Percentiles rank a stretch among this genome's conserved stretches.
Evolutionary conservation across 2,113 vertebrate genomes (phyloP).

Genomic region (Hydrochoerus hydrochaeris): DNA sequence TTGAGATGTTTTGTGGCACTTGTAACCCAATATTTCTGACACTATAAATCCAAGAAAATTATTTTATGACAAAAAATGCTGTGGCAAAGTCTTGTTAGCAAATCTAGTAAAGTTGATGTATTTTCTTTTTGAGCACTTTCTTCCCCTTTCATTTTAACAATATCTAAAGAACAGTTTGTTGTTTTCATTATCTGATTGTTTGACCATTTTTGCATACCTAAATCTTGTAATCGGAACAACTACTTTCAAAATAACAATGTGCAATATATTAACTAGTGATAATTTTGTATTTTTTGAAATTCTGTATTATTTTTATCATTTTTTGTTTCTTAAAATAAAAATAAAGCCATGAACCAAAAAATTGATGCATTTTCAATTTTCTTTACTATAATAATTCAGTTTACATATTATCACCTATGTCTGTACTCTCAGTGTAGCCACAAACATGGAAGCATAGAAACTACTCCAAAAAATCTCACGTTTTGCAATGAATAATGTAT

Average conservation of each 20-base stretch:
- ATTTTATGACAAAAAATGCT: background rate
- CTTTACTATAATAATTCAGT: background rate
- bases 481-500: constrained; percentile 26
- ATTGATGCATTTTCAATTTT: background rate
- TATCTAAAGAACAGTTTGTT: too few species aligned
- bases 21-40: background rate
- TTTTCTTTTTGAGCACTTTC: background rate
- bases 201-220: too few species aligned
- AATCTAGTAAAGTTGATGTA: background rate
- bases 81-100: background rate
- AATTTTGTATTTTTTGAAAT: too few species aligned
- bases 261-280: too few species aligned
- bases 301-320: too few species aligned
- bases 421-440: background rate
- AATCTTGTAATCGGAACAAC: too few species aligned
- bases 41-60: background rate
- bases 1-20: background rate
- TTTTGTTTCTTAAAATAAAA: too few species aligned
- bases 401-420: background rate
- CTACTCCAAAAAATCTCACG: background rate
- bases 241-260: too few species aligned
- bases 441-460: background rate
- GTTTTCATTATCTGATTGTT: too few species aligned
- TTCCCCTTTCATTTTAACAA: too few species aligned
- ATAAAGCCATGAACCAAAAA: background rate